Conservation (phyloP, 2,888 invertebrate genomes). For the Tachystola acroxantha region DNA sequence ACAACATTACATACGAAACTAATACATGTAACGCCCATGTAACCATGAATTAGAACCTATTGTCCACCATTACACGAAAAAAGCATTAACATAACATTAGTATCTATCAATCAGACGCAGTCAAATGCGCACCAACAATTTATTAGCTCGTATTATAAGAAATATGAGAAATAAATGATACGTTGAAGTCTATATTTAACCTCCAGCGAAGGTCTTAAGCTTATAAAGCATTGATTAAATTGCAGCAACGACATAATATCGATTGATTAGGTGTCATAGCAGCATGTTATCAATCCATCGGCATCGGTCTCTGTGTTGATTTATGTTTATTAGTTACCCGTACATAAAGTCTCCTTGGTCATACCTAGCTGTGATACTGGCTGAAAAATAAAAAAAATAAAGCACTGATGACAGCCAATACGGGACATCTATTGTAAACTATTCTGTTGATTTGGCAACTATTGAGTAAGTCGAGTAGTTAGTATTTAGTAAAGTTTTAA, state of each 20-base stretch:
- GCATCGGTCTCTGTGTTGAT: conserved; percentile 15
- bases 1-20: too few relatives aligned
- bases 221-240: conserved; percentile 15
- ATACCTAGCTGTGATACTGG: too few relatives aligned
- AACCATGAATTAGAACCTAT: conserved; percentile 25
- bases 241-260: conserved; percentile 8
- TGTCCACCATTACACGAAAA: conserved; percentile 33
- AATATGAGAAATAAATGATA: conserved; percentile 5
- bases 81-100: conserved; percentile 32
- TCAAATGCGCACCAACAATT: conserved; percentile 13
- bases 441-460: too few relatives aligned
- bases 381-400: too few relatives aligned
- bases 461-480: too few relatives aligned
- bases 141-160: conserved; percentile 4
- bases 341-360: too few relatives aligned
- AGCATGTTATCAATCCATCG: conserved; percentile 10
- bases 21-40: too few relatives aligned
- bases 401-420: too few relatives aligned
- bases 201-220: conserved; percentile 12
- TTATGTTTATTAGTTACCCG: conserved; percentile 8
- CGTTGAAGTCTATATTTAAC: conserved; percentile 1
- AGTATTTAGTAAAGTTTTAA: too few relatives aligned
- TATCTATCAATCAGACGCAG: conserved; percentile 19
- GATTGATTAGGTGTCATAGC: conserved; percentile 12
- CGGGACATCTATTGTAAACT: too few relatives aligned